Evolutionary conservation across 2,113 vertebrate genomes (phyloP).

Genomic region (Neotoma lepida): DNA sequence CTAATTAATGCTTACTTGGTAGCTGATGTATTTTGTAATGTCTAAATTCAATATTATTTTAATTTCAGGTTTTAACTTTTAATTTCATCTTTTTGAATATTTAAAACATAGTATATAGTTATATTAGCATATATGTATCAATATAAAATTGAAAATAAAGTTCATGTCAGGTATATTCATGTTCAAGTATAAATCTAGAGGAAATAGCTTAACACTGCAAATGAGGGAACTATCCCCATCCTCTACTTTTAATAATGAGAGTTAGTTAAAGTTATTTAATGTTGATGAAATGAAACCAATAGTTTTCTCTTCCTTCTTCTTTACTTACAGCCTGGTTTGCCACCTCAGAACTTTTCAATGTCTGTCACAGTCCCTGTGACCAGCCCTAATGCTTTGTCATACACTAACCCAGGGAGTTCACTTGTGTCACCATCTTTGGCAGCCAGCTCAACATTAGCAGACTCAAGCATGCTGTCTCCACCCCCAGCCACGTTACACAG

Average conservation of each 20-base stretch:
- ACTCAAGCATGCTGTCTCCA: constrained; percentile 95
- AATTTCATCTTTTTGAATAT: constrained; percentile 41
- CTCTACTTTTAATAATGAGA: constrained; percentile 20
- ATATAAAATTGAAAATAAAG: constrained; percentile 15
- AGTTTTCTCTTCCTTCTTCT: constrained; percentile 42
- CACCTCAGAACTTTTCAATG: constrained; percentile 98
- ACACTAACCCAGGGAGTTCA: constrained; percentile 92
- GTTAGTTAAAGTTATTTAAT: constrained; percentile 38
- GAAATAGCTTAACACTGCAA: constrained; percentile 34
- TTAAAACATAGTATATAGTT: constrained; percentile 45
- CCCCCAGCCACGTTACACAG: constrained; percentile 93
- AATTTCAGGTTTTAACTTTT: constrained; percentile 28
- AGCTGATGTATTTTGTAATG: constrained; percentile 46
- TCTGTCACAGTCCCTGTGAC: constrained; percentile 98
- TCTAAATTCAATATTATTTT: constrained; percentile 36
- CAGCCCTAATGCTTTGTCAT: constrained; percentile 93
- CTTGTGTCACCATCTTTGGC: constrained; percentile 92
- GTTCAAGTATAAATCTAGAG: constrained; percentile 59
- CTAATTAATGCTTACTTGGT: constrained; percentile 57
- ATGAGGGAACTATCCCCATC: not conserved
- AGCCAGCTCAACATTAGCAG: constrained; percentile 91
- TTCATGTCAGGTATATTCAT: constrained; percentile 3
- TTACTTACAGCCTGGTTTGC: constrained; percentile 91
- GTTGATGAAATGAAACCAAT: constrained; percentile 46
- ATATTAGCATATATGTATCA: not conserved